Conservation (phyloP, 1,140 invertebrate genomes). For the Globodera rostochiensis region DNA sequence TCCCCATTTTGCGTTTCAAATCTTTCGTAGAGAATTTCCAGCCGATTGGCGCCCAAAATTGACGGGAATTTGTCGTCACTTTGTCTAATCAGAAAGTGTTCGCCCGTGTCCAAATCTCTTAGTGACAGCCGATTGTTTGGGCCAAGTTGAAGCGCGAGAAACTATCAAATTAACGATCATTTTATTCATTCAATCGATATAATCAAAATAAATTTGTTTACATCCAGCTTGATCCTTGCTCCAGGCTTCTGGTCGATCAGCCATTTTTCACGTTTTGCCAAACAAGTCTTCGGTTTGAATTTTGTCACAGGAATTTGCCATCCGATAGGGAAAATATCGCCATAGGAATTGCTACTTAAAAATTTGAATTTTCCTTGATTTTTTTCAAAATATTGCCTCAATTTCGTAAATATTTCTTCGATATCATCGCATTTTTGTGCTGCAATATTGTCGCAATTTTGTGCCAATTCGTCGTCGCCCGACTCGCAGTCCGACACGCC, state of each 20-base stretch:
- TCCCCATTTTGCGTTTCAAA: not conserved
- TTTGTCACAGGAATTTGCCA: not conserved
- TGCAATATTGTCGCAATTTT: constrained; percentile 10
- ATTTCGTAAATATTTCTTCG: constrained; percentile 26
- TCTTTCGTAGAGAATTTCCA: constrained; percentile 4
- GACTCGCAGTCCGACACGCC: constrained; percentile 74
- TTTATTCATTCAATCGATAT: not conserved
- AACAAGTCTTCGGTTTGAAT: not conserved
- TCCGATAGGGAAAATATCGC: constrained; percentile 15
- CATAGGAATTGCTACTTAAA: not conserved
- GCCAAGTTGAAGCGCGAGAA: constrained; percentile 7
- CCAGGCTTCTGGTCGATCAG: constrained; percentile 24
- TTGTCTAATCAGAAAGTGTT: not conserved
- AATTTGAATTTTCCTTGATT: not conserved
- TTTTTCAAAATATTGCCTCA: not conserved
- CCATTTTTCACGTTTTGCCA: constrained; percentile 20
- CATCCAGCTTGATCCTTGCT: constrained; percentile 13
- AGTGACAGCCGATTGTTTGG: not conserved
- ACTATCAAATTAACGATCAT: not conserved
- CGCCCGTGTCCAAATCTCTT: not conserved
- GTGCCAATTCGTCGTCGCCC: constrained; percentile 73
- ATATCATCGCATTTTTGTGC: constrained; percentile 28
- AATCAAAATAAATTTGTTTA: not conserved
- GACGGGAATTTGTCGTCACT: not conserved
- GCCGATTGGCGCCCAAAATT: not conserved